Evolutionary conservation across 1,140 invertebrate genomes (phyloP).

Genomic region (Cotesia chilonis): DNA sequence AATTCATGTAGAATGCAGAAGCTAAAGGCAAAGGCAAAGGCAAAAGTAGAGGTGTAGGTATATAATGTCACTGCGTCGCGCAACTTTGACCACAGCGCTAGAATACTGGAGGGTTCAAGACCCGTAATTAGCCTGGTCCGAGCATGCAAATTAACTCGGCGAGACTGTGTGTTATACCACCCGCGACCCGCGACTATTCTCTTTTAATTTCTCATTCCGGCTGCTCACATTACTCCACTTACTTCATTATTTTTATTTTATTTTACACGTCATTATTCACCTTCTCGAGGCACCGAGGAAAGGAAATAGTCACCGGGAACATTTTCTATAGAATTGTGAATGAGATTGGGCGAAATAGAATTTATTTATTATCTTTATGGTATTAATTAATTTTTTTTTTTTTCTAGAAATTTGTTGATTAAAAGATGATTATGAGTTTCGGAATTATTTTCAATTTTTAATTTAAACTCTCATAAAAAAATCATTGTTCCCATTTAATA

Average conservation of each 20-base stretch:
- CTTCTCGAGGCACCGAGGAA: neutral
- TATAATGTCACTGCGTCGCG: constrained; percentile 25
- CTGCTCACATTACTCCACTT: constrained; percentile 39
- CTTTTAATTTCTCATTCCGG: constrained; percentile 36
- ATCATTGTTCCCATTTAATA: no score
- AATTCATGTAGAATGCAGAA: no score
- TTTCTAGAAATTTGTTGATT: no score
- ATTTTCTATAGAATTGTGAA: no score
- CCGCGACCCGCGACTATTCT: constrained; percentile 43
- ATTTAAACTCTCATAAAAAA: no score
- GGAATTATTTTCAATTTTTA: no score
- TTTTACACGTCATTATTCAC: constrained; percentile 15
- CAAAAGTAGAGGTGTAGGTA: constrained; percentile 18
- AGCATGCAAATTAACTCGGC: constrained; percentile 46
- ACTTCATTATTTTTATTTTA: constrained; percentile 19
- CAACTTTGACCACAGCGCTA: constrained; percentile 34
- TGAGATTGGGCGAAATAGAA: no score
- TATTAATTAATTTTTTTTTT: no score
- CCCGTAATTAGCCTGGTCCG: constrained; percentile 45
- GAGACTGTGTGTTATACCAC: constrained; percentile 32
- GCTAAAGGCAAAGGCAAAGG: neutral
- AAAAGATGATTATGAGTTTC: no score
- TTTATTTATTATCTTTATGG: no score
- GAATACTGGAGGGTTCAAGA: constrained; percentile 43
- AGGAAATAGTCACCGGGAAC: no score